Base-by-base conservation (phyloP, 2,113 vertebrate genomes). In the Archilochus colubris region DNA sequence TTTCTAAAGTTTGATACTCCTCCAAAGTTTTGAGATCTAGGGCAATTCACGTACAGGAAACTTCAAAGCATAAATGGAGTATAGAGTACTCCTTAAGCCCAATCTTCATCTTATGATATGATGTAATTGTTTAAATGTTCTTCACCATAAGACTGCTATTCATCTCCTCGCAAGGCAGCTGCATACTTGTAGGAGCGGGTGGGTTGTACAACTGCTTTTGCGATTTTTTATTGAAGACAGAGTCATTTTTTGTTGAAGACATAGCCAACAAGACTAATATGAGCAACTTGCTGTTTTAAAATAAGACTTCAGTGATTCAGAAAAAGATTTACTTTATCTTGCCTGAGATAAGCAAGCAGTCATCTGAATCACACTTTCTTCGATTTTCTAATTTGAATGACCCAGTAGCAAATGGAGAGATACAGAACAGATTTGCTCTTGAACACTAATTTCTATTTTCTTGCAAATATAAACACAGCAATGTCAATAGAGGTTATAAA, bases 321-420 rank as follows among this genome's bases (percentile, higher is more conserved):
- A 7, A 33, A 63, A 70, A 59, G 48, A 62, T 59, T 24, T 59
- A 38, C 1, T 1, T 3, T 44, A 31, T 22, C 9, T 38, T 25
- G 77, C 81, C 57, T 3, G 1, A 46, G 10, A 3, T 54, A 72
- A 43, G 2, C 1, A 0, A 86, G 11, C 2, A 36, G 59, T 58
- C 9, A 36, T 40, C 14, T 74, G 46, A 80, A 83, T 64, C 6
- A 31, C 2, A 15, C 2, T 6, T 62, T 77, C 13, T 44, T 79
- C 10, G 33, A 0, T 87, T 79, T 82, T 63, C 28, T 78, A 10
- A 64, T 50, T 72, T 73, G n/a, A 5, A 28, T 73, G 12, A 58
- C 21, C 14, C 9, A n/a, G 5, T 61, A 55, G 23, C 27, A 91
- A 84, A 36, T 30, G 4, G 55, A 2, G 2, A 78, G 8, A 2